phyloP scores from a whole-genome alignment of 92 coral and sea anemone species.

The Siderastrea siderea region DNA sequence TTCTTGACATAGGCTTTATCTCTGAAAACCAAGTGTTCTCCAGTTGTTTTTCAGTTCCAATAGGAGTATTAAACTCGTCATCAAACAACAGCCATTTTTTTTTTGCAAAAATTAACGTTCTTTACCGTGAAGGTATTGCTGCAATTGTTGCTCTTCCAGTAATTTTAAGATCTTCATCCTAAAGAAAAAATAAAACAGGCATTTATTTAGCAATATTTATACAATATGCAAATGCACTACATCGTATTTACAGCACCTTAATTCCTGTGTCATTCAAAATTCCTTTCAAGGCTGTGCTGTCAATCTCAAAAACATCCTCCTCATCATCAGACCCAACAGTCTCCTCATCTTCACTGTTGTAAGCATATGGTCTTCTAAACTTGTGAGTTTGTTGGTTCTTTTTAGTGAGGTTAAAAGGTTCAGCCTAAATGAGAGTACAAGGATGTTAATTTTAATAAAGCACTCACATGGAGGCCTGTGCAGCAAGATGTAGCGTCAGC shows the following conservation, averaged over 20 bases:
- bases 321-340: constrained; percentile 7
- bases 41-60: too few species aligned
- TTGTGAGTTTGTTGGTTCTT: constrained; percentile 17
- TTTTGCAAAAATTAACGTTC: neutral
- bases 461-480: neutral
- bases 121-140: constrained; percentile 47
- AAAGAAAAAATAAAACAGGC: neutral
- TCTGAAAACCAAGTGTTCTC: too few species aligned
- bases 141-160: constrained; percentile 64
- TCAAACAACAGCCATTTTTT: too few species aligned
- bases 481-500: neutral
- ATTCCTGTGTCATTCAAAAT: constrained; percentile 77
- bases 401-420: constrained; percentile 64
- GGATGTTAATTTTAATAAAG: neutral
- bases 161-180: constrained; percentile 52
- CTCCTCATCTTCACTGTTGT: constrained; percentile 68
- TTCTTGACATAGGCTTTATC: too few species aligned
- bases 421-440: constrained; percentile 49
- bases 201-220: neutral
- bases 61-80: too few species aligned
- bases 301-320: constrained; percentile 64
- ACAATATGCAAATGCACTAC: neutral
- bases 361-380: constrained; percentile 26
- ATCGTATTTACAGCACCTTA: constrained; percentile 36
- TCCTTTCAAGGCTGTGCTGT: constrained; percentile 68